Evolutionary conservation across 2,113 vertebrate species (phyloP), one percentile per base, ranked within the genome.

Genomic region (Parus major): DNA sequence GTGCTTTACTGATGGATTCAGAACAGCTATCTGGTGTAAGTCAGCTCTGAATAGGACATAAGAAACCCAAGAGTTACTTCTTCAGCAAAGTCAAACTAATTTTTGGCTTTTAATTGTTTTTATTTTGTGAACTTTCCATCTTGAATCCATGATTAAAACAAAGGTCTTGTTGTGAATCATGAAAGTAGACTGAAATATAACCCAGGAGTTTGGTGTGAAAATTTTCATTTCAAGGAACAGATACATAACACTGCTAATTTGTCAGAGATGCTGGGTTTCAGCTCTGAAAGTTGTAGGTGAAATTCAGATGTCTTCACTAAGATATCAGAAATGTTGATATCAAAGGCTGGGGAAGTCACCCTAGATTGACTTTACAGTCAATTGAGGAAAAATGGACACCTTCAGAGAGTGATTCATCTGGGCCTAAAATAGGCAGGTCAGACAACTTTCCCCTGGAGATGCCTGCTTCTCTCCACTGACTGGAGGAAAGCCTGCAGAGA

Each of bases 361-460:
- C 50, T 76, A 49, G 47, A 52, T 92, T 79, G 14, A 27, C 18
- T 76, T 79, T 42, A 17, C 31, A 49, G 78, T 71, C 61, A 88
- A 8, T 3, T 85, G 85, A 68, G 65, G 47, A 86, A 66, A 80
- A 95, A 95, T 61, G 59, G 39, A 14, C n/a, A 41, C 49, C 59
- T 94, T 93, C 50, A 91, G 85, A 78, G 78, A 19, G 53, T 85
- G 82, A 95, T 92, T 94, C 10, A 69, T 92, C 85, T 95, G 49
- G 53, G 78, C 85, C 78, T 76, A 61, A 93, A 91, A 82, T 22
- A 76, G 82, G 44, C 65, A 93, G 87, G 78, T 93, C 65, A 71
- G 82, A 71, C 0, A 5, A 22, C 44, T 49, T 70, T 49, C 9
- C 46, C 49, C 61, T 68, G 53, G 75, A 88, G 63, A 36, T 46